Evolutionary conservation across 1,140 invertebrate genomes (phyloP).

Genomic region (Drosophila miranda): DNA sequence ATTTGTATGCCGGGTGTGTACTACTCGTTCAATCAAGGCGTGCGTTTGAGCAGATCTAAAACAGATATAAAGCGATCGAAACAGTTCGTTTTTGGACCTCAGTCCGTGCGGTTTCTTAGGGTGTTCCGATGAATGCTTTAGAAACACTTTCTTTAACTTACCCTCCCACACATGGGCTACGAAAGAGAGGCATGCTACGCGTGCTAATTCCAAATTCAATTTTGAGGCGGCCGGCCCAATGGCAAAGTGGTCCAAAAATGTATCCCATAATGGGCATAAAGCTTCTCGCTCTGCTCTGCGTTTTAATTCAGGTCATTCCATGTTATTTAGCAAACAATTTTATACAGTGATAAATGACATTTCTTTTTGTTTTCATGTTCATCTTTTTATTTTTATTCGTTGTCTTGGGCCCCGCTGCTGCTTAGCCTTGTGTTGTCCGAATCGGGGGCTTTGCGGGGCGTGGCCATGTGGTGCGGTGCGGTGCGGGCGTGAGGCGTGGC

Average conservation of each 20-base stretch:
- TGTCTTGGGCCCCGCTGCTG: slow-evolving; percentile 2
- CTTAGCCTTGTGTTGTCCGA: slow-evolving; percentile 26
- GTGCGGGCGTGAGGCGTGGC: slow-evolving; percentile 31
- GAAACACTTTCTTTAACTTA: no score
- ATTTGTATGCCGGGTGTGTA: no score
- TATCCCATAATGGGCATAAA: slow-evolving; percentile 9
- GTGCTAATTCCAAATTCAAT: no score
- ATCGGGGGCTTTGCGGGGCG: background rate
- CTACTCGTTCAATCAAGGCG: no score
- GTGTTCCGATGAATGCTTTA: no score
- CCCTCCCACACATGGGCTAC: no score
- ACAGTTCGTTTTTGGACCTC: no score
- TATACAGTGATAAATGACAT: slow-evolving; percentile 51
- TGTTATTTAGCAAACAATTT: slow-evolving; percentile 59
- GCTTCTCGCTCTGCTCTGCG: slow-evolving; percentile 6
- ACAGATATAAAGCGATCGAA: no score
- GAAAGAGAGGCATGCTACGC: no score
- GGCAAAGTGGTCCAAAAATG: background rate
- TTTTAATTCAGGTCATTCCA: slow-evolving; percentile 55
- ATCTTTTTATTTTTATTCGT: slow-evolving; percentile 17
- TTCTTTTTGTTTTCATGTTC: slow-evolving; percentile 37
- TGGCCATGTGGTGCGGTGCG: background rate
- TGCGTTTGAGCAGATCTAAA: no score
- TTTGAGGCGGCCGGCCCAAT: no score
- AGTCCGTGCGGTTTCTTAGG: no score